Base-by-base conservation (phyloP, 2,797 vertebrate species). In the Rhadinocentrus ornatus region DNA sequence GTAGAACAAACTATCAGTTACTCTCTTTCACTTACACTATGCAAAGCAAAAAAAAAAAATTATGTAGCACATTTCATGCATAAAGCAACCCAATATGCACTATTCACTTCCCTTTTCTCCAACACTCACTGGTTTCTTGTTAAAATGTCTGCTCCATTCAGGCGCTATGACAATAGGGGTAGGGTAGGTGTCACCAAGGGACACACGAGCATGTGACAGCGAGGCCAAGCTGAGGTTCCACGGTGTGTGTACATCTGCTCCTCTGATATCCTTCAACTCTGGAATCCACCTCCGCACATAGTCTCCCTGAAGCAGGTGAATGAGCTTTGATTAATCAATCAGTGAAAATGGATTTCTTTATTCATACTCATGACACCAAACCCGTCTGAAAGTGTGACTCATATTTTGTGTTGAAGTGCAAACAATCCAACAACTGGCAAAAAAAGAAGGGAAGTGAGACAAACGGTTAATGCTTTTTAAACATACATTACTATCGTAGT, bases 201-300 rank as follows among this genome's bases (percentile, higher is more conserved):
- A 86, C 22, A 96, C 89, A 0, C 86, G 76, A 0, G 91, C 91
- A 0, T 90, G 92, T 3, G 89, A 90, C 63, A 96, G 86, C 0
- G 90, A 71, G 1, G 92, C 82, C 0, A 67, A 66, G 81, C 84
- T 95, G 71, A 96, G 91, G 4, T 90, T 88, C 95, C 96, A 96
- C 0, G 95, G 96, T 1, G 86, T 85, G 85, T 96, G 95, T 8
- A 93, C 86, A 1, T 93, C 94, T 58, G 86, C 82, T 53, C 93
- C 94, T 62, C 80, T 86, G 79, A 96, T 77, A n/a, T 82, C 81
- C 68, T 77, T 90, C 34, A 96, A 87, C 75, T 96, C 95, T 44
- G 94, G 94, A 56, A 96, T 65, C 96, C 95, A 96, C 31, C 82
- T 91, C 1, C 92, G 78, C 39, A 95, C 62, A 0, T 94, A 96